Evolutionary conservation across 2,113 vertebrate genomes (phyloP), one percentile per base, ranked within the genome.

Genomic region (Lanius collurio): DNA sequence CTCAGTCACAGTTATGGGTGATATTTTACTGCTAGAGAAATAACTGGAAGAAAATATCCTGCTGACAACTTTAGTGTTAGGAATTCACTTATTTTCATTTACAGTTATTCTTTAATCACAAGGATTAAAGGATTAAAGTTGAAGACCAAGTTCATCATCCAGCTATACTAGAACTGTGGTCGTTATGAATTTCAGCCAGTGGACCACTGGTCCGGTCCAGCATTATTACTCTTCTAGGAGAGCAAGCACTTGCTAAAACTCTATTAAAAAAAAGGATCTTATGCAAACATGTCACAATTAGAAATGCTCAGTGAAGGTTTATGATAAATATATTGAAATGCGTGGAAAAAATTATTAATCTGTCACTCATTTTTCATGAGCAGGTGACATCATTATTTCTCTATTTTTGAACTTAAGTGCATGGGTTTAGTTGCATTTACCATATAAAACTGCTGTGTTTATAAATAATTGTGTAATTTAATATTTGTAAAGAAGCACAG

Each of bases 41-140:
- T 41, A 86, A 78, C 31, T 39, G 56, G 42, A 69, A 93, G 62
- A 70, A 93, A 90, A 77, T 85, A 59, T 31, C 39, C 26, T 49
- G 20, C 71, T 93, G 89, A 86, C 42, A 91, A 67, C 24, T 59
- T 42, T 13, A 65, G 55, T 84, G 50, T 53, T 78, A 93, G 50
- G 63, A 93, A 80, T 86, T 88, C 10, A 70, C 30, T 93, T 90
- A 27, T 85, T 93, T 92, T 93, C 39, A 52, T 77, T 86, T 86
- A 20, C 57, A 80, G 24, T 33, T 50, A 41, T 70, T 19, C 17
- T 83, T 95, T 90, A 93, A 80, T 76, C 62, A 59, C 28, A 74
- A 93, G 35, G 56, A 67, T 83, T 49, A 49, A 49, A 49, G 23
- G 23, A 73, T 90, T 73, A 59, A 79, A 85, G 39, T 77, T 82